Evolutionary conservation across 1,140 invertebrate genomes (phyloP).

Genomic region (Euschistus heros): DNA sequence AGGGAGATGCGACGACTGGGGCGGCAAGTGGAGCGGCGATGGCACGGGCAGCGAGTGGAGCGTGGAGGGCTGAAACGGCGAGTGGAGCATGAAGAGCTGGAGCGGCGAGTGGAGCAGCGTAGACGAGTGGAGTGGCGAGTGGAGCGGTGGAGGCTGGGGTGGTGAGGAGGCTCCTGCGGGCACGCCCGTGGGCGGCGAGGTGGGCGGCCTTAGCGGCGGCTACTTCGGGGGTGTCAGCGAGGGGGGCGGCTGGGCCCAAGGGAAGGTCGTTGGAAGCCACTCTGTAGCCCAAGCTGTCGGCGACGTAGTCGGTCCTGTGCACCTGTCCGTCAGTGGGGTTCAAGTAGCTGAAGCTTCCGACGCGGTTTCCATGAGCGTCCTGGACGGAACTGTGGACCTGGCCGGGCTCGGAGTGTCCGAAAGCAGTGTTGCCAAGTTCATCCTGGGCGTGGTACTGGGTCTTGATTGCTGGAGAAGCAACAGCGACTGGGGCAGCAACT

Average conservation of each 20-base stretch:
- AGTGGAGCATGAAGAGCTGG: constrained; percentile 1
- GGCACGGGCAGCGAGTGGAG: constrained; percentile 23
- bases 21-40: constrained; percentile 18
- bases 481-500: constrained; percentile 18
- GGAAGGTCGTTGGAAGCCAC: constrained; percentile 42
- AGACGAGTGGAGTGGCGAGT: background rate
- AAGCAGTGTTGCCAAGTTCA: constrained; percentile 43
- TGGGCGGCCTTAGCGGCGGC: constrained; percentile 32
- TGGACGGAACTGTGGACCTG: constrained; percentile 43
- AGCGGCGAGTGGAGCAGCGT: constrained; percentile 34
- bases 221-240: constrained; percentile 29
- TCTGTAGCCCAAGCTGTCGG: constrained; percentile 42
- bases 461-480: constrained; percentile 31
- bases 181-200: constrained; percentile 16
- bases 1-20: constrained; percentile 21
- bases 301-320: constrained; percentile 42
- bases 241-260: constrained; percentile 24
- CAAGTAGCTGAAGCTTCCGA: constrained; percentile 44
- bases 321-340: constrained; percentile 40
- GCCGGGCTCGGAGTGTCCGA: constrained; percentile 44
- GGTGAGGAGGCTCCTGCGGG: constrained; percentile 6
- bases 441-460: constrained; percentile 46
- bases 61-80: constrained; percentile 22
- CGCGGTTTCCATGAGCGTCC: constrained; percentile 42
- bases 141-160: background rate